Percentiles rank a stretch among this genome's conserved stretches.
Evolutionary conservation across 1,140 invertebrate genomes (phyloP).

Genomic region (Samia ricini): DNA sequence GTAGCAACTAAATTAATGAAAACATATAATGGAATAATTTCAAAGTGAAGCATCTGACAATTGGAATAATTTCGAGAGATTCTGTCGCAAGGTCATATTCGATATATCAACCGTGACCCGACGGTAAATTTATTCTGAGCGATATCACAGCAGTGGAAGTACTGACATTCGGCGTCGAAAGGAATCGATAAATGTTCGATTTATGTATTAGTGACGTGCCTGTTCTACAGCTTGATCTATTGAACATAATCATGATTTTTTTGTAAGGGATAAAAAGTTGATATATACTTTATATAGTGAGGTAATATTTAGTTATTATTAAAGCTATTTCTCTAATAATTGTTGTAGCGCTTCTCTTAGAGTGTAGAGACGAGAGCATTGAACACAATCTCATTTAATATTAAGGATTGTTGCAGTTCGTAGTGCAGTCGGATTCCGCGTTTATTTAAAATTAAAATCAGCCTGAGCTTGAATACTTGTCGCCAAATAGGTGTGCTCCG

Average conservation of each 20-base stretch:
- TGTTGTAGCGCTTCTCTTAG: too few species aligned
- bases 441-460: too few species aligned
- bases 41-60: not conserved
- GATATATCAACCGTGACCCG: not conserved
- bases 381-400: too few species aligned
- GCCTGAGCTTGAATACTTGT: too few species aligned
- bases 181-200: not conserved
- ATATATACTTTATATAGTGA: too few species aligned
- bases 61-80: not conserved
- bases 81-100: not conserved
- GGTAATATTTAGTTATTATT: too few species aligned
- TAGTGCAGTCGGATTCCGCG: too few species aligned
- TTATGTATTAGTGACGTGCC: not conserved
- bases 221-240: not conserved
- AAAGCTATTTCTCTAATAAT: too few species aligned
- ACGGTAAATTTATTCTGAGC: not conserved
- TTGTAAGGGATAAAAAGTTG: too few species aligned
- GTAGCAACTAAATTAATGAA: not conserved
- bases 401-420: too few species aligned
- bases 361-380: too few species aligned
- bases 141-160: not conserved
- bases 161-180: not conserved
- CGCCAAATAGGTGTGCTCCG: too few species aligned
- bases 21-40: not conserved
- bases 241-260: not conserved